These are phyloP conservation scores for Drosophila obscura DNA, from an alignment of 1,140 invertebrate genomes.

Conservation along the genomic window DNA sequence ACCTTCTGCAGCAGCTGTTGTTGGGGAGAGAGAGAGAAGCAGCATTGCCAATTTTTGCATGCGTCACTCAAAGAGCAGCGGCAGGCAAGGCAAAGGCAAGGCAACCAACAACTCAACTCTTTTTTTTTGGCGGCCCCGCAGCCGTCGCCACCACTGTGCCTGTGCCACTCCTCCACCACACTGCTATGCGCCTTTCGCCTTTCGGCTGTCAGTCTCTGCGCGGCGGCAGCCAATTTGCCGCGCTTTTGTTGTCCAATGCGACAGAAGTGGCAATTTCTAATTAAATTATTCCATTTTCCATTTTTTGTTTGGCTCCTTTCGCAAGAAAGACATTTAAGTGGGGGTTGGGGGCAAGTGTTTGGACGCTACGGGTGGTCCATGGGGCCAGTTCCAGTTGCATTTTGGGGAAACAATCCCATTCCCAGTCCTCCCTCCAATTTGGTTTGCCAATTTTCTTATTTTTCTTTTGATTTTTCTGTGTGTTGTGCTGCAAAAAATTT, in stretches of 20 bases:
- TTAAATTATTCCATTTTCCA: constrained; percentile 64
- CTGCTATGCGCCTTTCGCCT: constrained; percentile 1
- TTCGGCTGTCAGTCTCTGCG: neutral
- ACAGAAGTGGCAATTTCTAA: constrained; percentile 81
- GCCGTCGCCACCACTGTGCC: no score
- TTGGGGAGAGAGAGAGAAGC: no score
- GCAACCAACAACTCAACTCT: constrained; percentile 59
- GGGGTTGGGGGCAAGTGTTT: constrained; percentile 1
- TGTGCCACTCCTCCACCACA: constrained; percentile 1
- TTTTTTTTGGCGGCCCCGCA: constrained; percentile 38
- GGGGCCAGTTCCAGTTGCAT: constrained; percentile 26
- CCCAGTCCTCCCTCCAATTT: constrained; percentile 2
- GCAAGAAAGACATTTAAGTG: constrained; percentile 8
- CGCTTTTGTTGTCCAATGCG: constrained; percentile 77
- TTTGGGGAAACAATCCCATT: constrained; percentile 20
- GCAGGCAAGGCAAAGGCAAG: constrained; percentile 21
- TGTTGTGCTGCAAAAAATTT: constrained; percentile 17
- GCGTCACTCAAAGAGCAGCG: constrained; percentile 65
- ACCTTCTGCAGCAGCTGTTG: constrained; percentile 44
- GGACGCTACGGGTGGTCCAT: constrained; percentile 37
- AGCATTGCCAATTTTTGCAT: constrained; percentile 72
- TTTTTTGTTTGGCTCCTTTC: constrained; percentile 19
- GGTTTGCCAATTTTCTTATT: constrained; percentile 65
- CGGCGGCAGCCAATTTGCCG: constrained; percentile 69
- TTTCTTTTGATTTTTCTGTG: constrained; percentile 49